Conservation (phyloP, 1,140 invertebrate genomes). For the Pseudomyrmex sp. region DNA sequence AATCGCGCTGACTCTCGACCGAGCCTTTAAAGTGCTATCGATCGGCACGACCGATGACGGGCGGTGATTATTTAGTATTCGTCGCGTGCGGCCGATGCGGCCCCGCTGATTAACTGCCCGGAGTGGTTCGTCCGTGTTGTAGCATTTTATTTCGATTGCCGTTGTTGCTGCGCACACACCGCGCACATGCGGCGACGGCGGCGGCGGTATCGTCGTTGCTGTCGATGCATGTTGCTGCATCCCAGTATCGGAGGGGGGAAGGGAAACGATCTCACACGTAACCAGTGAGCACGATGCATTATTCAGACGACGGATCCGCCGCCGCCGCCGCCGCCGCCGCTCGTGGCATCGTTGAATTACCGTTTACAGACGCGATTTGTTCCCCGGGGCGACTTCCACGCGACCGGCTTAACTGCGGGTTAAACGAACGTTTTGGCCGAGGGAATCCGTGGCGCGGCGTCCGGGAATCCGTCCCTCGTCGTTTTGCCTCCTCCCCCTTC, state of each 20-base stretch:
- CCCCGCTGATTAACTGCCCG: conserved; percentile 47
- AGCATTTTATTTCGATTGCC: conserved; percentile 55
- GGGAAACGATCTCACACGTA: conserved; percentile 49
- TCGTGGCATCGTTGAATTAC: conserved; percentile 51
- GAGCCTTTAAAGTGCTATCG: conserved; percentile 41
- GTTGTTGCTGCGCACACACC: conserved; percentile 17
- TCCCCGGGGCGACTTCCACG: conserved; percentile 47
- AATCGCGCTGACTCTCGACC: conserved; percentile 24
- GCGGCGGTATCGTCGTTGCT: background rate
- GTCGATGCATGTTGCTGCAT: conserved; percentile 24
- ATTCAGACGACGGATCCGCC: conserved; percentile 53
- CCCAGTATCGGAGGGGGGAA: conserved; percentile 1
- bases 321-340: background rate
- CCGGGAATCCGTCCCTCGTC: conserved; percentile 24
- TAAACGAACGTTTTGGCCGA: conserved; percentile 34
- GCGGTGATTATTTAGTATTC: conserved; percentile 51
- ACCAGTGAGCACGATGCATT: conserved; percentile 44
- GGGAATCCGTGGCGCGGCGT: background rate
- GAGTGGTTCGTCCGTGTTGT: conserved; percentile 42
- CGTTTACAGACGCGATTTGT: conserved; percentile 60
- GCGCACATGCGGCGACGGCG: background rate
- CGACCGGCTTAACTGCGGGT: conserved; percentile 55
- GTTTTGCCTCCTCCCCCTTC: conserved; percentile 30
- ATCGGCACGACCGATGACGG: conserved; percentile 46
- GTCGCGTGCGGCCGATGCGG: conserved; percentile 50